These are phyloP conservation scores for Nasua narica DNA, from an alignment of 2,797 vertebrate species.

Conservation along the genomic window DNA sequence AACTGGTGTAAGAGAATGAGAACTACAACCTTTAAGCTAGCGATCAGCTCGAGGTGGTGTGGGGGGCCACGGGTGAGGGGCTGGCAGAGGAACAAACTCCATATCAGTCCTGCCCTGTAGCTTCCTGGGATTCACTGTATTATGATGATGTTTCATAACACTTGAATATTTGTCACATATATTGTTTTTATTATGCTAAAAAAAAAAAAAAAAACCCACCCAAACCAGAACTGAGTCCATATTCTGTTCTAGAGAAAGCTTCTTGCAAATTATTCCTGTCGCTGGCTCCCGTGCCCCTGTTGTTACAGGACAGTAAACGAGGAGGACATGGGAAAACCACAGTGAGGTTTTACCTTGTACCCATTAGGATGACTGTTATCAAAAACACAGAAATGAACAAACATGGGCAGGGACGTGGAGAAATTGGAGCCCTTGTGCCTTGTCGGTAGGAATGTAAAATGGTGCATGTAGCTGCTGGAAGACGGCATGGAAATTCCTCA, in stretches of 20 bases:
- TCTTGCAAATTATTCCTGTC: neutral
- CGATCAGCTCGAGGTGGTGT: neutral
- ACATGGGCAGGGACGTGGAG: neutral
- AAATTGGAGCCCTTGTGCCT: neutral
- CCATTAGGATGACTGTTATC: neutral
- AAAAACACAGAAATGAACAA: neutral
- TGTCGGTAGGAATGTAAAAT: neutral
- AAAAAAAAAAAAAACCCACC: neutral
- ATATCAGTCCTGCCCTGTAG: rapidly evolving
- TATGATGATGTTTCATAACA: neutral
- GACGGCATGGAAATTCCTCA: neutral
- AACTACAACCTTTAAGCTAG: neutral
- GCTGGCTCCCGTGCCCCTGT: too few species aligned
- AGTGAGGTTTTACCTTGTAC: neutral
- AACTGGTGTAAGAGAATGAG: neutral
- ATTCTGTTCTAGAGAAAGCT: neutral
- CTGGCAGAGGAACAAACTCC: neutral
- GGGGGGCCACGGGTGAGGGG: too few species aligned
- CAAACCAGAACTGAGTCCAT: neutral
- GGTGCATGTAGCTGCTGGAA: neutral
- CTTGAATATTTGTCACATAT: neutral
- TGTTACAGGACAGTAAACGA: neutral
- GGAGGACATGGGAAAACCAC: neutral
- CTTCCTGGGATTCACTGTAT: neutral
- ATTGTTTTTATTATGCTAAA: neutral